These are phyloP conservation scores for Bursaphelenchus okinawaensis DNA, from an alignment of 2,888 invertebrate species.

Conservation along the genomic window DNA sequence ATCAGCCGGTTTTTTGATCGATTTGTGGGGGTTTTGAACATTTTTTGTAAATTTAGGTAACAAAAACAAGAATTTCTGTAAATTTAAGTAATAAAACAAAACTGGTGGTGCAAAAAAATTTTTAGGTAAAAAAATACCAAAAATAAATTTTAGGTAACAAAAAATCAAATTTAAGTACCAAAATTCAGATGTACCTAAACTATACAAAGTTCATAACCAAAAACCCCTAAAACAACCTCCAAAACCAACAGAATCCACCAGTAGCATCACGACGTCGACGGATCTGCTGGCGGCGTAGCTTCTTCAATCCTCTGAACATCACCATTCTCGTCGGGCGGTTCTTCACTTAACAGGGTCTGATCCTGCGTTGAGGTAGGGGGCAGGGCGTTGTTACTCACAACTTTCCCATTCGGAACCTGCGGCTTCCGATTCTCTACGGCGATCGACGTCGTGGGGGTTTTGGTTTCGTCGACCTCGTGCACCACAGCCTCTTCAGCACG, in stretches of 20 bases:
- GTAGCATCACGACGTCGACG: background rate
- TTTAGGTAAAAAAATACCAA: no score
- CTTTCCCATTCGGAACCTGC: background rate
- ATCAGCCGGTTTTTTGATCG: no score
- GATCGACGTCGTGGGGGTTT: background rate
- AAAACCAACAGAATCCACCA: background rate
- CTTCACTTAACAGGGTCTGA: constrained; percentile 2
- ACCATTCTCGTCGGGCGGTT: background rate
- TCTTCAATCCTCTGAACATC: background rate
- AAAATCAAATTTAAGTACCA: no score
- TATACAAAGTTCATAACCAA: no score
- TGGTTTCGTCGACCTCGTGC: background rate
- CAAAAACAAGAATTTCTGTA: no score
- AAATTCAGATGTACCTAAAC: no score
- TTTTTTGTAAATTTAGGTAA: no score
- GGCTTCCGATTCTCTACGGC: background rate
- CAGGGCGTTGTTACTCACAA: background rate
- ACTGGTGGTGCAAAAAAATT: no score
- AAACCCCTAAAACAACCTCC: no score
- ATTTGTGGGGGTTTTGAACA: no score
- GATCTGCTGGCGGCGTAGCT: constrained; percentile 12
- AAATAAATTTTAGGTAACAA: no score
- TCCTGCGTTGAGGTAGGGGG: background rate
- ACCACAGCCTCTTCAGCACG: background rate
- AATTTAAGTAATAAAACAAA: no score